Conservation (phyloP, 1,140 invertebrate species). For the Hermetia illucens region DNA sequence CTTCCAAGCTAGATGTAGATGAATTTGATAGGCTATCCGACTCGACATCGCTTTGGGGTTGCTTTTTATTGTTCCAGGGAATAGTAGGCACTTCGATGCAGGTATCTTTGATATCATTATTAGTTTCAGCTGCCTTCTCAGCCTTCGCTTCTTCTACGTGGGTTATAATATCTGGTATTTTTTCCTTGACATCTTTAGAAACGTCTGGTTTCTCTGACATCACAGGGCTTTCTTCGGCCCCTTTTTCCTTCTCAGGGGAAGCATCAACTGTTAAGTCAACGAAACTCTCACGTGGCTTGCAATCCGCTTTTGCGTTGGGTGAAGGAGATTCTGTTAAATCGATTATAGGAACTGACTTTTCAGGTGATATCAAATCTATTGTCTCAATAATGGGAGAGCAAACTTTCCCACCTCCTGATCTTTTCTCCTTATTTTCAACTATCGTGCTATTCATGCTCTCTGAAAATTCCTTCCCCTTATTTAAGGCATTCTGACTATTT, state of each 20-base stretch:
- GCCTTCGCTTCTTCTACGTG: conserved; percentile 17
- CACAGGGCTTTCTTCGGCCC: conserved; percentile 3
- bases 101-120: conserved; percentile 42
- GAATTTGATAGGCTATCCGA: conserved; percentile 17
- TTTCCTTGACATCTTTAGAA: conserved; percentile 23
- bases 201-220: conserved; percentile 23
- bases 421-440: conserved; percentile 18
- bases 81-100: conserved; percentile 44
- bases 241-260: conserved; percentile 5
- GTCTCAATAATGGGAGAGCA: conserved; percentile 19
- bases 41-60: conserved; percentile 16
- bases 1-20: conserved; percentile 24
- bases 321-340: conserved; percentile 18
- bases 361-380: conserved; percentile 26
- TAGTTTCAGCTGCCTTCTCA: conserved; percentile 44
- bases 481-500: conserved; percentile 26
- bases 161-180: conserved; percentile 23
- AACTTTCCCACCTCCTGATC: conserved; percentile 18
- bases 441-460: conserved; percentile 26
- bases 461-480: conserved; percentile 27
- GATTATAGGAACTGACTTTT: conserved; percentile 20
- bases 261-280: conserved; percentile 14
- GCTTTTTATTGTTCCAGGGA: conserved; percentile 37
- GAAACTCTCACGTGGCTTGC: conserved; percentile 11
- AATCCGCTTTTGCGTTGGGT: conserved; percentile 12